Conservation (phyloP, 1,140 invertebrate genomes). For the Calliphora vicina region DNA sequence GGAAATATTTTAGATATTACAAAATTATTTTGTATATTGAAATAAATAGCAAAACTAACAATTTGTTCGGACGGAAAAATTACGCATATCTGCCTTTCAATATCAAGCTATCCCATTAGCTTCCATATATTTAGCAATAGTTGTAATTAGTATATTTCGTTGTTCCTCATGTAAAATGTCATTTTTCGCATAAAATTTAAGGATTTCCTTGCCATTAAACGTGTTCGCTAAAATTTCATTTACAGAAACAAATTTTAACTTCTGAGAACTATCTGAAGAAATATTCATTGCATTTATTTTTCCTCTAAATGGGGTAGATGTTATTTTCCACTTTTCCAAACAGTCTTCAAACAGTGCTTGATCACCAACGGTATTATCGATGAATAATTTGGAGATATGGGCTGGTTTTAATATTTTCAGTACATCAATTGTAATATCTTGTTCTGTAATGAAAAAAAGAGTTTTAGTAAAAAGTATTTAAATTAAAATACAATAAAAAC, state of each 20-base stretch:
- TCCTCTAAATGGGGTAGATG: too few species aligned
- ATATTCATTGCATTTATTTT: not conserved
- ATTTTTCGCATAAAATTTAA: not conserved
- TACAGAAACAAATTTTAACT: not conserved
- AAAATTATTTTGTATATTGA: not conserved
- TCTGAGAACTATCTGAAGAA: not conserved
- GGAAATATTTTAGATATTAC: not conserved
- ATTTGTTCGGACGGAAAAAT: not conserved
- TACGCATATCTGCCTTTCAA: not conserved
- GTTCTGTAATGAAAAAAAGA: not conserved
- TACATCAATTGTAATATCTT: not conserved
- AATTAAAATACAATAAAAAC: not conserved
- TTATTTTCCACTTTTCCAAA: too few species aligned
- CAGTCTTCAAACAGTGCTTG: not conserved
- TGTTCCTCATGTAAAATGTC: not conserved
- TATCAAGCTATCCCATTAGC: not conserved
- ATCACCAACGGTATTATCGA: not conserved
- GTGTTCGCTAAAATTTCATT: not conserved
- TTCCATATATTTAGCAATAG: not conserved
- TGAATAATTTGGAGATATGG: not conserved
- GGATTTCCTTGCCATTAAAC: not conserved
- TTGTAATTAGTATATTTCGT: not conserved
- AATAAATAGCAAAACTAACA: not conserved
- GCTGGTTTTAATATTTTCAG: not conserved
- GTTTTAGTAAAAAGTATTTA: not conserved